A percentile compares a stretch with the other conserved stretches of the same genome.
Evolutionary conservation across 2,888 invertebrate genomes (phyloP).

Genomic region (Epinotia demarniana): DNA sequence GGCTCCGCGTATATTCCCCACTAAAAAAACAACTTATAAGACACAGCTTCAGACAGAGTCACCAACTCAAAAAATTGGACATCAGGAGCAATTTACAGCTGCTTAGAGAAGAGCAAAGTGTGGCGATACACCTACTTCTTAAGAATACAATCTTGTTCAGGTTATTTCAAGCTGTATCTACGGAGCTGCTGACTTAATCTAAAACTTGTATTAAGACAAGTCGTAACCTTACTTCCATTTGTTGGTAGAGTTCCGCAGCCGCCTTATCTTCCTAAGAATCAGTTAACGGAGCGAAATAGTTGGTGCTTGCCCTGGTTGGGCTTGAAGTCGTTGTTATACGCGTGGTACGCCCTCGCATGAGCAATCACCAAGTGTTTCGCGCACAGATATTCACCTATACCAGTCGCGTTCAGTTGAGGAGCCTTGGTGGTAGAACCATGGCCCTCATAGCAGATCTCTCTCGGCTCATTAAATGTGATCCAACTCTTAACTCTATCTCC

Average conservation of each 20-base stretch:
- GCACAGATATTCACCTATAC: conserved; percentile 77
- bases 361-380: conserved; percentile 81
- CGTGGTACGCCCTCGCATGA: conserved; percentile 82
- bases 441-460: conserved; percentile 47
- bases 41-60: too few relatives aligned
- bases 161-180: too few relatives aligned
- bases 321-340: conserved; percentile 77
- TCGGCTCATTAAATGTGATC: conserved; percentile 80
- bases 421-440: conserved; percentile 50
- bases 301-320: conserved; percentile 52
- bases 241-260: conserved; percentile 57
- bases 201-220: too few relatives aligned
- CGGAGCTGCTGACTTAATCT: too few relatives aligned
- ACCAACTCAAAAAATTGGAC: too few relatives aligned
- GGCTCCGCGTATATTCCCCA: conserved; percentile 79
- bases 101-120: too few relatives aligned
- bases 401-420: conserved; percentile 63
- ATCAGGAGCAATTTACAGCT: too few relatives aligned
- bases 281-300: conserved; percentile 55
- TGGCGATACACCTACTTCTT: too few relatives aligned
- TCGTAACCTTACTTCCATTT: conserved; percentile 52
- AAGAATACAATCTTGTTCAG: too few relatives aligned
- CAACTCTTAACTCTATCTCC: conserved; percentile 67
- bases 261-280: conserved; percentile 54
- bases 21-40: conserved; percentile 50